phyloP scores from a whole-genome alignment of 2,113 vertebrate genomes.

The Anarrhichthys ocellatus region DNA sequence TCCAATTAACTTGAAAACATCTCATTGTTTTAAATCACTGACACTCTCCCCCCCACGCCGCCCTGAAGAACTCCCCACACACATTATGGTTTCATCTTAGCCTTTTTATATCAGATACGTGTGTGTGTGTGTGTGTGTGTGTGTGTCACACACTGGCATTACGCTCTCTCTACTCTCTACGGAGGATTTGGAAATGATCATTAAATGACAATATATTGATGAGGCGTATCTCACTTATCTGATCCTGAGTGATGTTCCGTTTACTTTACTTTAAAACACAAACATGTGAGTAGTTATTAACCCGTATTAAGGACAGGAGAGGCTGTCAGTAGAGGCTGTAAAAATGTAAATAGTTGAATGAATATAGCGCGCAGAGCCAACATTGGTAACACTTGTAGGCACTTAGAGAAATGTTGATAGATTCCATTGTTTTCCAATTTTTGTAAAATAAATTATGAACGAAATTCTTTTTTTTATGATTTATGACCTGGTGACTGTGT shows the following conservation, averaged over 20 bases:
- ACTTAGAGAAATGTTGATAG: neutral
- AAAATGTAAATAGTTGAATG: neutral
- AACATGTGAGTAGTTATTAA: neutral
- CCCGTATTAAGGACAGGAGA: neutral
- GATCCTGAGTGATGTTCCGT: neutral
- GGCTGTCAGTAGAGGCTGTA: neutral
- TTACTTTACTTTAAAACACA: neutral
- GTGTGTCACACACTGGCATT: neutral
- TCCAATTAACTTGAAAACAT: slow-evolving; percentile 62
- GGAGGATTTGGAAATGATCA: neutral
- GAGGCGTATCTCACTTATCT: neutral
- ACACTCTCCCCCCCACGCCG: slow-evolving; percentile 26
- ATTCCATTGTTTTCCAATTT: too few species aligned
- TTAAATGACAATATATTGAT: neutral
- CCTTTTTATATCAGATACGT: neutral
- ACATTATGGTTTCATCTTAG: slow-evolving; percentile 16
- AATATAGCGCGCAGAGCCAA: too few species aligned
- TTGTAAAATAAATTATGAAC: neutral
- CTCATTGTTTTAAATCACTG: slow-evolving; percentile 49
- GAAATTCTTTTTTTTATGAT: neutral
- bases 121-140: neutral
- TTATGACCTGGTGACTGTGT: neutral
- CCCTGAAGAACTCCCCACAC: slow-evolving; percentile 10
- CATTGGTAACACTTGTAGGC: too few species aligned
- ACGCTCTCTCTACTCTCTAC: neutral